Percentiles rank a stretch among this genome's conserved stretches.
Evolutionary conservation across 2,888 invertebrate species (phyloP).

Genomic region (Cylloceria caligata): DNA sequence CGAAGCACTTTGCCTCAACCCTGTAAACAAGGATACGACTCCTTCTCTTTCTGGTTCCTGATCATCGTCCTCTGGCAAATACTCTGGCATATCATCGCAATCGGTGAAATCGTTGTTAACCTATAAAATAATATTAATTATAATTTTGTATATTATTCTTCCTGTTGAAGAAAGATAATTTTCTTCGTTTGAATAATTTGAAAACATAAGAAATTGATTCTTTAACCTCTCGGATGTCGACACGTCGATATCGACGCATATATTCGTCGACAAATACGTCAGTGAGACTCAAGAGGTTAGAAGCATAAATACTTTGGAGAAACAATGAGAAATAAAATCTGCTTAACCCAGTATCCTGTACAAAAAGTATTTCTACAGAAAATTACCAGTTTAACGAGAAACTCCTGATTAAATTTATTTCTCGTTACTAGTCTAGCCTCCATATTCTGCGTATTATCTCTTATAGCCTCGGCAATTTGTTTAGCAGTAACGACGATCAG

Average conservation of each 20-base stretch:
- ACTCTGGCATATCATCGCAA: conserved; percentile 81
- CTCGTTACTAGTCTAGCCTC: conserved; percentile 83
- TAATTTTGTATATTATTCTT: not conserved
- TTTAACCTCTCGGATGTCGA: too few relatives aligned
- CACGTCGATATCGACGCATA: too few relatives aligned
- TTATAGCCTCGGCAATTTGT: conserved; percentile 83
- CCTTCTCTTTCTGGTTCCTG: conserved; percentile 81
- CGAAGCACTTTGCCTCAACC: conserved; percentile 82
- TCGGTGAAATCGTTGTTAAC: conserved; percentile 77
- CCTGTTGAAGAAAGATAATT: not conserved
- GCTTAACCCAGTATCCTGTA: too few relatives aligned
- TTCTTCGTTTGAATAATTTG: not conserved
- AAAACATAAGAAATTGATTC: not conserved
- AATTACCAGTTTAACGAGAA: conserved; percentile 81
- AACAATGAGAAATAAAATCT: too few relatives aligned
- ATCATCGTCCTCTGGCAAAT: conserved; percentile 82
- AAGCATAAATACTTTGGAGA: too few relatives aligned
- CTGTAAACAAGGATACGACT: conserved; percentile 83
- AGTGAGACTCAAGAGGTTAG: too few relatives aligned
- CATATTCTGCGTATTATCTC: conserved; percentile 81
- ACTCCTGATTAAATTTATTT: conserved; percentile 84
- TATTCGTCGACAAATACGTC: too few relatives aligned
- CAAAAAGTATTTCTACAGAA: too few relatives aligned
- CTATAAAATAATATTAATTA: conserved; percentile 67
- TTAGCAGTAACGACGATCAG: conserved; percentile 81